Percentiles rank a stretch among this genome's conserved stretches.
Conservation (phyloP, 2,113 vertebrate species). For the Gasterosteus aculeatus region DNA sequence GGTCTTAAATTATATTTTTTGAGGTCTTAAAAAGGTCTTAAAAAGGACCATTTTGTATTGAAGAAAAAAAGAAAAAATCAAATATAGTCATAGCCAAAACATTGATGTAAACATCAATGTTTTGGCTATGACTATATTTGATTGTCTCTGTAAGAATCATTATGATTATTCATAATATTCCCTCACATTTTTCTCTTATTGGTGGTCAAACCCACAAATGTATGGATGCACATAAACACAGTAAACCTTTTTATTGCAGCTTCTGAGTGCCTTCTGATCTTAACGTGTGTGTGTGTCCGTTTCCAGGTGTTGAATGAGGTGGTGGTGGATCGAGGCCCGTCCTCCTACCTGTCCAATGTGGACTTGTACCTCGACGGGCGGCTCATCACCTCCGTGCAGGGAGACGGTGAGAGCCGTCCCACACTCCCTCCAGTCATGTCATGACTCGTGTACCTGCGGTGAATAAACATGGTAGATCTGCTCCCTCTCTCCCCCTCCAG, state of each 20-base stretch:
- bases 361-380: slow-evolving; percentile 85
- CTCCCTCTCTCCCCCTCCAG: slow-evolving; percentile 47
- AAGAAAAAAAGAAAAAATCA: no score
- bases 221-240: not conserved
- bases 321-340: slow-evolving; percentile 85
- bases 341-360: slow-evolving; percentile 86
- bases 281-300: slow-evolving; percentile 1
- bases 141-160: not conserved
- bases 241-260: not conserved
- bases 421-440: not conserved
- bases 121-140: not conserved
- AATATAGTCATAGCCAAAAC: no score
- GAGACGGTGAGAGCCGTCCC: slow-evolving; percentile 74
- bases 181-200: not conserved
- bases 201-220: not conserved
- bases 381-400: slow-evolving; percentile 86
- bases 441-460: not conserved
- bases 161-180: not conserved
- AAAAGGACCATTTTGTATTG: no score
- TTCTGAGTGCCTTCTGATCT: not conserved
- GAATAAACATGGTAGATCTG: not conserved
- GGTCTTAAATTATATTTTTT: no score
- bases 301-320: slow-evolving; percentile 84
- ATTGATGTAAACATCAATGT: not conserved
- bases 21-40: no score